Base-by-base conservation (phyloP, 2,113 vertebrate genomes). In the Saccopteryx bilineata region DNA sequence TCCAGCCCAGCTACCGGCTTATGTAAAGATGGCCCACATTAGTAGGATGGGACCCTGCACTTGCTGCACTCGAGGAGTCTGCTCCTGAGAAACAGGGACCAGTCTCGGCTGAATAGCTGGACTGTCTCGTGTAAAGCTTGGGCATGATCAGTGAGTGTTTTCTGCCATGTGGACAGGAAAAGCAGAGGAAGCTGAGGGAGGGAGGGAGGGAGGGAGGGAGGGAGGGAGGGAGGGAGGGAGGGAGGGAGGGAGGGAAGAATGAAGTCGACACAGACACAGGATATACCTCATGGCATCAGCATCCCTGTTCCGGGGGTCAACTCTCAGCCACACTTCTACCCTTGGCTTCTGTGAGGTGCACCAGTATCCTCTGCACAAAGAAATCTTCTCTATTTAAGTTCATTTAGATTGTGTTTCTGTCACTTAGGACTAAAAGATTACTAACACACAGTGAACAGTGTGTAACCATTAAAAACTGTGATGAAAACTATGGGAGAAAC, bases 371-470 rank as follows among this genome's bases (percentile, higher is more conserved):
- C 83, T 63, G 31, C 18, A 50, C 9, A 83, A 60, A 68, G 28
- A n/a, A 26, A 24, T 23, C 46, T 68, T 84, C 82, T 63, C 58
- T 71, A 39, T 12, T 69, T 28, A 56, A 78, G n/a, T 31, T 89
- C 33, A 46, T 83, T 69, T 56, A 82, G 52, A 63, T 72, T 76
- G 85, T 46, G 50, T 89, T 93, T 81, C 85, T 88, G 69, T 72
- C 39, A 50, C 46, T 82, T 28, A 28, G 24, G 84, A 28, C 69
- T 19, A 82, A 50, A 65, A 69, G 24, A 18, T 92, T 56, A 75
- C 61, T 52, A 75, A 31, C 9, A 68, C 5, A 46, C 50, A 56
- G 15, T 60, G n/a, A 56, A 66, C 1, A 7, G 2, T 71, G 46
- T 2, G 1, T 56, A 28, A 71, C 52, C 24, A 89, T 33, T 82